phyloP scores from a whole-genome alignment of 2,888 invertebrate genomes.

The Thalpophila matura region DNA sequence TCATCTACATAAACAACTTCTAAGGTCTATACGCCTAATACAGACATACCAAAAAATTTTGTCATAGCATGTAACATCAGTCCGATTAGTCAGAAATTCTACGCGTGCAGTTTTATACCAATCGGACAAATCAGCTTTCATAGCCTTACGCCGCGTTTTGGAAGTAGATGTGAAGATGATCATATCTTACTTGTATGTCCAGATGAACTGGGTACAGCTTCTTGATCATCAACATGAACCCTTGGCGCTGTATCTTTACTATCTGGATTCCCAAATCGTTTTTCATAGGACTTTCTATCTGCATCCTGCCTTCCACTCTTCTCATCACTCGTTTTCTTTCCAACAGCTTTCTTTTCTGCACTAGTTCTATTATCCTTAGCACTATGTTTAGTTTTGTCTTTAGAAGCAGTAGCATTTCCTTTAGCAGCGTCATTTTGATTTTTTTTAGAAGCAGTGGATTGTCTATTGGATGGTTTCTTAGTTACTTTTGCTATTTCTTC shows the following conservation, averaged over 20 bases:
- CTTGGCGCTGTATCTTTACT: not conserved
- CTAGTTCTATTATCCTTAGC: slow-evolving; percentile 24
- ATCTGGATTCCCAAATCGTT: slow-evolving; percentile 6
- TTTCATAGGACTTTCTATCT: slow-evolving; percentile 26
- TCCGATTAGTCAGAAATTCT: too few species aligned
- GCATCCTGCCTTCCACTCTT: slow-evolving; percentile 5
- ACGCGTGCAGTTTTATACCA: too few species aligned
- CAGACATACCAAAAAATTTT: too few species aligned
- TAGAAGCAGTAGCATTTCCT: not conserved
- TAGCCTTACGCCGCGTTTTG: too few species aligned
- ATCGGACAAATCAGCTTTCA: too few species aligned
- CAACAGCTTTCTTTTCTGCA: slow-evolving; percentile 11
- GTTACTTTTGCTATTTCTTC: slow-evolving; percentile 44
- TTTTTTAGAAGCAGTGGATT: slow-evolving; percentile 51
- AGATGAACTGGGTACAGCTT: slow-evolving; percentile 13
- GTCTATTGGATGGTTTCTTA: slow-evolving; percentile 47
- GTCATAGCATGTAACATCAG: too few species aligned
- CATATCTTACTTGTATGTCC: slow-evolving; percentile 33
- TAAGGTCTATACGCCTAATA: not conserved
- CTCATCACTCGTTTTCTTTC: slow-evolving; percentile 1
- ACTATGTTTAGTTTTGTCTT: slow-evolving; percentile 12
- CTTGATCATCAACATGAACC: not conserved
- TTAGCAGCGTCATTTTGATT: slow-evolving; percentile 12
- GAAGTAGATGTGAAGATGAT: not conserved
- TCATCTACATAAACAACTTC: not conserved